Evolutionary conservation across 2,797 vertebrate species (phyloP), one percentile per base, ranked within the genome.

Genomic region (Triplophysa yarkandensis): DNA sequence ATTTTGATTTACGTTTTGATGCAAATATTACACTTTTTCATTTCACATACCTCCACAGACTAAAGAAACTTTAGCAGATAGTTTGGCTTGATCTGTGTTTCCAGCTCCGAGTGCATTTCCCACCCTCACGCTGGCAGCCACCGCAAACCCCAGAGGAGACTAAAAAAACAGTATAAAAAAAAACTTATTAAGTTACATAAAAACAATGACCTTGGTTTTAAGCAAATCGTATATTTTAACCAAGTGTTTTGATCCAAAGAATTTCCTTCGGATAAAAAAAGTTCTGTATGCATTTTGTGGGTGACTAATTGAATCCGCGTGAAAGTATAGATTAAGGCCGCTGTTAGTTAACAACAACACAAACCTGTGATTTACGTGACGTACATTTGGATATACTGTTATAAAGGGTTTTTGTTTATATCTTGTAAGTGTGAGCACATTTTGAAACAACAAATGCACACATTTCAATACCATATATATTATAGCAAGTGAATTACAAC

Each of bases 51-150:
- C 0, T 90, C 91, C 76, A 74, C 92, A 90, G 71, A 94, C 69
- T 83, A 96, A 34, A 0, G 93, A 83, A 3, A 94, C 86, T 54
- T 89, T 84, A 13, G 90, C 85, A 14, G 94, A 94, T n/a, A 87
- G 88, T 83, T 89, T 95, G 58, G 95, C 95, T 81, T 92, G 93
- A 58, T 89, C 81, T 0, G 83, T 87, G 54, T 95, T 88, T 4
- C 95, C 93, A 0, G 94, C 93, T 6, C 95, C 96, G 50, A 98
- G 82, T 1, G 94, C 93, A 0, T 93, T 95, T 77, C 96, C 95
- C 14, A 98, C 92, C 0, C 93, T 88, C 68, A 98, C 91, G 0
- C 88, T 92, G 2, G 73, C 92, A 0, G 94, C 93, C 50, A 95
- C 90, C 0, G 93, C 90, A 83, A 95, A 90, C 23, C 95, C 95